A percentile compares a stretch with the other conserved stretches of the same genome.
These are phyloP conservation scores for Sylvia atricapilla DNA, from an alignment of 2,113 vertebrate genomes.

Conservation along the genomic window DNA sequence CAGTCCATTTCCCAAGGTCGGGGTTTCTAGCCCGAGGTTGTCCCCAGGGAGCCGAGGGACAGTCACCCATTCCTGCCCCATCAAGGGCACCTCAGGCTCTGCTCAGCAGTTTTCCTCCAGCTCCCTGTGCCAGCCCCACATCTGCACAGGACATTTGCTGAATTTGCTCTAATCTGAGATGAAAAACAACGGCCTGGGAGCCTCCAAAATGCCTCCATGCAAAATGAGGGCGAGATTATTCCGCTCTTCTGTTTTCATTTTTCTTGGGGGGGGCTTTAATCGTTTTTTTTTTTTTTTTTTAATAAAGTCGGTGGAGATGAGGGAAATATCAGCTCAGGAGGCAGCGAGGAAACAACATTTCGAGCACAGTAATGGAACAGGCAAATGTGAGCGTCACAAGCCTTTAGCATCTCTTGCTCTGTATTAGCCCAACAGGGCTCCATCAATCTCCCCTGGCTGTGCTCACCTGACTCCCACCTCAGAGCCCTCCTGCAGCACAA, in stretches of 20 bases:
- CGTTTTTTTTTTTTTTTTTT: conserved; percentile 49
- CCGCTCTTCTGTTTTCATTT: conserved; percentile 21
- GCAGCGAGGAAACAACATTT: conserved; percentile 63
- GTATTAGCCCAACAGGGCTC: conserved; percentile 60
- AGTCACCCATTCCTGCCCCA: neutral
- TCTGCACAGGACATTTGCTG: neutral
- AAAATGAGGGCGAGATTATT: conserved; percentile 30
- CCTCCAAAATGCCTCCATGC: neutral
- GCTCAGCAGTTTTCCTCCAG: fast-evolving
- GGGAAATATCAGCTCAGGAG: conserved; percentile 58
- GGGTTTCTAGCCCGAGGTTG: neutral
- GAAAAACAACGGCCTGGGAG: neutral
- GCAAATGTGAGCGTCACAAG: conserved; percentile 58
- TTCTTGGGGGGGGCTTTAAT: conserved; percentile 27
- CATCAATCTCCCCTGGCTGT: conserved; percentile 73
- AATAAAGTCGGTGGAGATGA: conserved; percentile 47
- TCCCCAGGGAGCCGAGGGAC: neutral
- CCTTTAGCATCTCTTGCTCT: conserved; percentile 66
- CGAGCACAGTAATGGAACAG: conserved; percentile 32
- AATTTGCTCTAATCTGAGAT: neutral
- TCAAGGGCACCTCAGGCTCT: neutral
- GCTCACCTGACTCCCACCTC: conserved; percentile 66
- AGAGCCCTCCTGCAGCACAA: conserved; percentile 61
- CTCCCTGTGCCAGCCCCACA: neutral
- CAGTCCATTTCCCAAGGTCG: fast-evolving